These are phyloP conservation scores for Pitta sordida DNA, from an alignment of 2,113 vertebrate genomes.

Conservation along the genomic window DNA sequence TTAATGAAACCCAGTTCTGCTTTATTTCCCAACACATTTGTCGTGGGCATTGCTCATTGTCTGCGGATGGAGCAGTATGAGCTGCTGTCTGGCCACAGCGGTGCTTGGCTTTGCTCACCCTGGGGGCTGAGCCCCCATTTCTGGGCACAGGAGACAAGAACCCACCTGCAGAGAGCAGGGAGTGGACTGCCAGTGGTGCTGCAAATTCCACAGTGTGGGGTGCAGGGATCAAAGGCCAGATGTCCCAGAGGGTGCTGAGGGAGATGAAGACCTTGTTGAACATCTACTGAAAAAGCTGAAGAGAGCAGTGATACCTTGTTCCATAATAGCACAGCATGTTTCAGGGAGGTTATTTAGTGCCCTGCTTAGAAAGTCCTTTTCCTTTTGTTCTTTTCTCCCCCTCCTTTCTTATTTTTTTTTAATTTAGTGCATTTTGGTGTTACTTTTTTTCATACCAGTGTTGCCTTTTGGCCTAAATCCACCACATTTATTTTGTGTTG, in stretches of 20 bases:
- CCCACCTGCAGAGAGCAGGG: background rate
- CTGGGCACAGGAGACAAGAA: background rate
- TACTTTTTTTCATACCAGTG: background rate
- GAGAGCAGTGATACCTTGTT: background rate
- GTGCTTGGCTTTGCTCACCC: background rate
- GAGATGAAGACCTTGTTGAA: background rate
- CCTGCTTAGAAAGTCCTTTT: background rate
- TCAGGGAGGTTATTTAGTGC: background rate
- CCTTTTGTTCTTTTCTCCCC: background rate
- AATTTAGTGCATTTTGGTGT: background rate
- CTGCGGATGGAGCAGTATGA: background rate
- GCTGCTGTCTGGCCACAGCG: background rate
- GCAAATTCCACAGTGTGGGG: background rate
- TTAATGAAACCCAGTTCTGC: background rate
- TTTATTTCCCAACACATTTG: background rate
- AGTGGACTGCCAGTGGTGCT: fast-evolving
- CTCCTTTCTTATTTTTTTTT: background rate
- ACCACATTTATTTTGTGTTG: background rate
- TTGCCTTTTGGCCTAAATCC: background rate
- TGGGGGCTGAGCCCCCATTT: background rate
- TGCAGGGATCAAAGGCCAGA: background rate
- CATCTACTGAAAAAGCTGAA: background rate
- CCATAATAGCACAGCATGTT: background rate
- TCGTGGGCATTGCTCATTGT: background rate
- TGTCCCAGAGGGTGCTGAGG: background rate